Base-by-base conservation (phyloP, 2,113 vertebrate genomes). In the Crypturellus undulatus region DNA sequence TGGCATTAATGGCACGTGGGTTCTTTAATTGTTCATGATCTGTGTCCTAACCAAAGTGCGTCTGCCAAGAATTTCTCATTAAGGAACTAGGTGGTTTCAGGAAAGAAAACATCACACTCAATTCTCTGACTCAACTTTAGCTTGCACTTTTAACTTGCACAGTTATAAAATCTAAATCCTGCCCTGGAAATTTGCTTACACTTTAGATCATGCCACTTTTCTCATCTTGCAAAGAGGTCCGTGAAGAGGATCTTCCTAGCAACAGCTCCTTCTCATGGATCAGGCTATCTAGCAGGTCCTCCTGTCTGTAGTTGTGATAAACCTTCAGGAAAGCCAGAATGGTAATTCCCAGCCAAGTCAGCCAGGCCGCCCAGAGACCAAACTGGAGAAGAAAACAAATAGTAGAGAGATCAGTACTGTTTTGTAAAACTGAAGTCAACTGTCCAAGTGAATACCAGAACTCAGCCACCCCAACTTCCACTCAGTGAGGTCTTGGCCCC, bases 181-280 rank as follows among this genome's bases (percentile, higher is more conserved):
- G 90, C 83, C 81, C 59, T 79, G 81, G 20, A 45, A 73, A 68
- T 79, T 14, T 65, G 70, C 69, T 95, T 84, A 79, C 63, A 21
- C 45, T 69, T 97, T 98, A 99, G 94, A 99, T 99, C 97, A 99
- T 97, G 15, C 98, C 99, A 30, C 98, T 99, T 97, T 98, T 99
- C 95, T 99, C 98, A 38, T 98, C 98, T 75, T 96, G 96, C 77
- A 98, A 98, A 84, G 98, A 97, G 84, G 91, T 49, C 17, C 98
- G 97, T 88, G 98, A 97, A n/a, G 97, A 94, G 1, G 99, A 98
- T 92, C 98, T 98, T 87, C 98, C 98, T 19, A 99, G 98, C 94
- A 99, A 98, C 91, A 99, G 97, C 96, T 99, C 99, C 98, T 99
- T 99, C 98, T 99, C 99, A 0, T 99, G 99, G 93, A 99, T 98